Evolutionary conservation across 2,888 invertebrate genomes (phyloP).

Genomic region (Ophion costatus): DNA sequence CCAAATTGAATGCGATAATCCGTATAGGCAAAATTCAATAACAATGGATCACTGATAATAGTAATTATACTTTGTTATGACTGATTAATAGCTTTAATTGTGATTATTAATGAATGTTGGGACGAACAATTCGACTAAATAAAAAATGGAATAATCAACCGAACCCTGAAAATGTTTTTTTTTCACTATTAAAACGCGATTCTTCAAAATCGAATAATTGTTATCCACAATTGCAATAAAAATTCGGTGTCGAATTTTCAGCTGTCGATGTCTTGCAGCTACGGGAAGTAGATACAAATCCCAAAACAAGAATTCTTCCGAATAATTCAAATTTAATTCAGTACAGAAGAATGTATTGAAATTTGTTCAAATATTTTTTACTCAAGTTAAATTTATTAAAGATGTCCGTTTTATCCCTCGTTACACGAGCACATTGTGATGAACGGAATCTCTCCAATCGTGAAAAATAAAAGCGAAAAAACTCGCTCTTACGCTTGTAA

Average conservation of each 20-base stretch:
- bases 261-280: not conserved
- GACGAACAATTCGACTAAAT: not conserved
- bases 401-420: not conserved
- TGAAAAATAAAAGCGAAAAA: slow-evolving; percentile 46
- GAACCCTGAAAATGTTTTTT: not conserved
- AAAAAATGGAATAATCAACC: not conserved
- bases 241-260: not conserved
- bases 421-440: not conserved
- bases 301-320: not conserved
- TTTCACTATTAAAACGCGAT: not conserved
- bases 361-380: not conserved
- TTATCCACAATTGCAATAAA: not conserved
- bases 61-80: not conserved
- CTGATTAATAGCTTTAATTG: not conserved
- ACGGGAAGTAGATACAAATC: not conserved
- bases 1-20: not conserved
- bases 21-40: not conserved
- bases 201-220: not conserved
- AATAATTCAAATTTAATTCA: not conserved
- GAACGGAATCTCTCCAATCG: slow-evolving; percentile 44
- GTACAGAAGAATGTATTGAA: too few relatives aligned
- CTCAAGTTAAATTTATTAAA: not conserved
- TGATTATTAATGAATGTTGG: not conserved
- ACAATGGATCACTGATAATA: not conserved
- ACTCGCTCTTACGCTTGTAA: slow-evolving; percentile 32